Percentiles rank a stretch among this genome's conserved stretches.
Conservation (phyloP, 2,797 vertebrate genomes). For the Gymnocypris eckloni region DNA sequence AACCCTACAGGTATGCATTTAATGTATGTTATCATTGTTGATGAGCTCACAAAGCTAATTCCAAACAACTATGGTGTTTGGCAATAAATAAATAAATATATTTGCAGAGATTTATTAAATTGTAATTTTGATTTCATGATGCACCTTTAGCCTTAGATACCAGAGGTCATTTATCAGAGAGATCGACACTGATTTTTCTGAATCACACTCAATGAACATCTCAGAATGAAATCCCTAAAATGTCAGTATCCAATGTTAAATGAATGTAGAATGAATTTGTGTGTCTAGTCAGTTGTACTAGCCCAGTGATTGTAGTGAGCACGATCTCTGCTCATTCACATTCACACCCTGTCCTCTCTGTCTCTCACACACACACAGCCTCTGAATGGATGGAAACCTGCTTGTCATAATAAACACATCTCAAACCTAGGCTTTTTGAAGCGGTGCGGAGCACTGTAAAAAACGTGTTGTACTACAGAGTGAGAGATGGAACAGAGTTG, state of each 20-base stretch:
- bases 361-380: slow-evolving; percentile 16
- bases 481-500: too few species aligned
- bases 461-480: slow-evolving; percentile 35
- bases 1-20: too few species aligned
- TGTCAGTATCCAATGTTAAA: not conserved
- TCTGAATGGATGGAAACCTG: slow-evolving; percentile 37
- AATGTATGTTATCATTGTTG: too few species aligned
- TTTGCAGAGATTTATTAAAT: not conserved
- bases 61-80: too few species aligned
- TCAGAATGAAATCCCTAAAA: not conserved
- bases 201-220: not conserved
- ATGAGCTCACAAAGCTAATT: too few species aligned
- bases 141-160: too few species aligned
- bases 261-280: not conserved
- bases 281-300: slow-evolving; percentile 2
- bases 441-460: slow-evolving; percentile 27
- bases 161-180: too few species aligned
- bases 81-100: too few species aligned
- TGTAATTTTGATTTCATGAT: not conserved
- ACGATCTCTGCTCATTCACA: slow-evolving; percentile 62
- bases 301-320: slow-evolving; percentile 52
- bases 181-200: too few species aligned
- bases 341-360: slow-evolving; percentile 58
- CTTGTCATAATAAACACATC: slow-evolving; percentile 53
- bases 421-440: slow-evolving; percentile 44